Evolutionary conservation across 2,888 invertebrate species (phyloP), one percentile per base, ranked within the genome.

Genomic region (Argyra leucocephala): DNA sequence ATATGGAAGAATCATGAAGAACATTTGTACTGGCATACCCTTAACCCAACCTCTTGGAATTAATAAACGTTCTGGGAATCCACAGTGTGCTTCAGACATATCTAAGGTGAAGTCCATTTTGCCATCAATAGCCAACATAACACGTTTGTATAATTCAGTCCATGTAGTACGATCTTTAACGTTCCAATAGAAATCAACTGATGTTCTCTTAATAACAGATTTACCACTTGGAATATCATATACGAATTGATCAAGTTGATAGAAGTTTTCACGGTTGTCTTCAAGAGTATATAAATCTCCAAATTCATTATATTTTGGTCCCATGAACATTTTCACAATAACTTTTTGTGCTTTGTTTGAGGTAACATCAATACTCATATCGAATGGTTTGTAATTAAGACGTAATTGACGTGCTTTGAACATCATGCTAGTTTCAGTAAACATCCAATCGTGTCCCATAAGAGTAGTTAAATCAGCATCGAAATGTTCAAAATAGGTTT

Each of bases 331-430:
- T 70, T 85, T 86, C 65, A 89, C 76, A 18, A 83, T 81, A 2
- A 84, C 86, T 67, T 85, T 82, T 57, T 79, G 79, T 10, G 81
- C 78, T 68, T 83, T 82, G 63, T 87, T 84, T 65, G 88, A 83
- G 65, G 82, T 82, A 23, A 89, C 77, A 59, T 83, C 79, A 69
- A 88, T 77, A 66, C 81, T 82, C 69, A 86, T 82, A 66, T 80
- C 81, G 82, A 89, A 90, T 2, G 84, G 82, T 68, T 87, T 84
- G 80, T 89, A 86, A 79, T 88, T 87, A 37, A 90, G 80, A 70
- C 90, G 87, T 69, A 84, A 82, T 75, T 89, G 88, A 63, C 86
- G 85, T 10, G 86, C 83, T 70, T 82, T 76, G 72, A 85, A 81
- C 12, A 76, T 76, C 76, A 82, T 82, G 69, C 77, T 65, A 76